Base-by-base conservation (phyloP, 2,888 invertebrate species). In the Drosophila anomelani region DNA sequence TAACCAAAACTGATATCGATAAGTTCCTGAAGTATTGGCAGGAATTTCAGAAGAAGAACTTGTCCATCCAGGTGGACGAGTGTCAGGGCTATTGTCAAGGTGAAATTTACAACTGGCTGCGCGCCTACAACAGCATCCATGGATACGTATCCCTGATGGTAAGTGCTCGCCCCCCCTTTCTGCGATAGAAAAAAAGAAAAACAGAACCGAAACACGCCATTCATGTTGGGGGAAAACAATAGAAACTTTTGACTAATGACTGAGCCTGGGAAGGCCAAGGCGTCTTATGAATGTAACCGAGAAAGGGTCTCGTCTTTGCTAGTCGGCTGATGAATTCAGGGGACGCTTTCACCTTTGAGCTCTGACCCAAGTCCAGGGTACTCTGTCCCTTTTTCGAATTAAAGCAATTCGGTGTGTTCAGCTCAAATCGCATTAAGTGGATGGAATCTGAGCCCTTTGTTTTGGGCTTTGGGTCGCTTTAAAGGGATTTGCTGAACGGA, bases 131-230 rank as follows among this genome's bases (percentile, higher is more conserved):
- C 75, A 93, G 94, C 56, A 94, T 95, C 71, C 98, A 98, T 91
- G 97, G 97, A 70, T 97, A 97, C 91, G 94, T 96, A 75, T 96
- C 97, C 58, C 93, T 98, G 15, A 93, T 96, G 80, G 97, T 98
- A 89, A 94, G 94, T 93, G 44, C 20, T 9, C 4, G 23, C 23
- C 4, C 4, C 5, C n/a, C 12, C 13, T 32, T 26, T 0, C 23
- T 44, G 1, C 7, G 0, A 13, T 23, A 20, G 6, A 13, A 23
- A 23, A 10, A 20, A 4, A 17, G 10, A 34, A 10, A 34, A 34
- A 3, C 12, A 4, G 3, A 34, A 3, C 13, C 38, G 8, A 29
- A 39, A 10, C 26, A 29, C n/a, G 41, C 41, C 2, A 23, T 26
- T 17, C 20, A n/a, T 17, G 26, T 39, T 6, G 15, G 4, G 9